phyloP scores from a whole-genome alignment of 2,113 vertebrate species.

The Corythaixoides concolor region DNA sequence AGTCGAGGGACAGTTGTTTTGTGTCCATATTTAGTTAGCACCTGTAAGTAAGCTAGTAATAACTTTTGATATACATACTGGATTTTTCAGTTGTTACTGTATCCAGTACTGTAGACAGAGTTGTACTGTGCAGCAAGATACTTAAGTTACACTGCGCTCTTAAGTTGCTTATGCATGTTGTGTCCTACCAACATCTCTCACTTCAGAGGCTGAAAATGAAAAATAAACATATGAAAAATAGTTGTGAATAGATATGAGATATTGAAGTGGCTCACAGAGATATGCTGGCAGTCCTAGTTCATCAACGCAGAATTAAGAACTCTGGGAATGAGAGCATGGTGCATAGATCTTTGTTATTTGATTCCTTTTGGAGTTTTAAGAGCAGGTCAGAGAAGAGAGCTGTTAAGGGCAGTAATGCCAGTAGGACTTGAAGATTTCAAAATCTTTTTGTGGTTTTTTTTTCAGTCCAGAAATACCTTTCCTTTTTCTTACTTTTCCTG shows the following conservation, averaged over 20 bases:
- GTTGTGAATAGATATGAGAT: neutral
- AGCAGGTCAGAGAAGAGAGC: neutral
- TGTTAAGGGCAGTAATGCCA: neutral
- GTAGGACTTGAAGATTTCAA: neutral
- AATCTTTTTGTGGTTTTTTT: neutral
- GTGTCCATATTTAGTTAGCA: neutral
- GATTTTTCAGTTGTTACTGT: neutral
- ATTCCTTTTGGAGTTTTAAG: neutral
- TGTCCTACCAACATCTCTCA: neutral
- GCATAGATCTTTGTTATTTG: neutral
- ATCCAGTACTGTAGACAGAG: neutral
- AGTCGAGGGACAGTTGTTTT: neutral
- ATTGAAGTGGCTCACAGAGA: neutral
- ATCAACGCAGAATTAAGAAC: neutral
- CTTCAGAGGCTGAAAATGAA: neutral
- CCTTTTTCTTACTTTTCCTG: neutral
- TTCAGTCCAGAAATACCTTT: neutral
- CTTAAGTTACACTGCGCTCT: neutral
- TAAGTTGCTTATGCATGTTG: neutral
- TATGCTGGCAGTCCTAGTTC: neutral
- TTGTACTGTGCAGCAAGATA: neutral
- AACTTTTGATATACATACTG: neutral
- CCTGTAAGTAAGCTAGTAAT: neutral
- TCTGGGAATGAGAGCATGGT: neutral
- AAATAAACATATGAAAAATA: neutral